Evolutionary conservation across 2,113 vertebrate genomes (phyloP).

Genomic region (Zosterops hypoxanthus): DNA sequence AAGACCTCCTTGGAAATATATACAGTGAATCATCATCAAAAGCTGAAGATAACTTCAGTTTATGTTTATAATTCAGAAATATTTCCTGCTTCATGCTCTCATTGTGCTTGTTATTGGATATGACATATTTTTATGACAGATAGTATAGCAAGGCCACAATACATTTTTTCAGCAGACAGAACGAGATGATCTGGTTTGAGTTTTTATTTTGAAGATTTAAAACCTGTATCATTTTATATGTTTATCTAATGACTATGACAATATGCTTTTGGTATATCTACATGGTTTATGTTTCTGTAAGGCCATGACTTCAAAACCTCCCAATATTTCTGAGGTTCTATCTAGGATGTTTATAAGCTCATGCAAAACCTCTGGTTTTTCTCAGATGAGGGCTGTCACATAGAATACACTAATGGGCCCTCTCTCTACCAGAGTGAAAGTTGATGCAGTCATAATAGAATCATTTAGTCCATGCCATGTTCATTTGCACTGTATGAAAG

Average conservation of each 20-base stretch:
- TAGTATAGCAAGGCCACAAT: not conserved
- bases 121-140: slow-evolving; percentile 26
- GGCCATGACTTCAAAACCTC: not conserved
- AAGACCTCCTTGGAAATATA: slow-evolving; percentile 61
- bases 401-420: not conserved
- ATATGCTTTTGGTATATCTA: not conserved
- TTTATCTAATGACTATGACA: not conserved
- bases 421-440: not conserved
- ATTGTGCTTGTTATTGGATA: slow-evolving; percentile 30
- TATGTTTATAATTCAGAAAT: slow-evolving; percentile 34
- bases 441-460: not conserved
- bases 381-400: not conserved
- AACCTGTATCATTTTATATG: not conserved
- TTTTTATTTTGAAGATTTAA: slow-evolving; percentile 1
- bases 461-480: not conserved
- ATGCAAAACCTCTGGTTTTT: slow-evolving; percentile 20
- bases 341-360: not conserved
- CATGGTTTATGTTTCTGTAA: slow-evolving; percentile 1
- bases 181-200: slow-evolving; percentile 7
- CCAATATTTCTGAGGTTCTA: not conserved
- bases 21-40: slow-evolving; percentile 64
- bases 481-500: not conserved
- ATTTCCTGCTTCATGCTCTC: slow-evolving; percentile 6
- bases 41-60: slow-evolving; percentile 55
- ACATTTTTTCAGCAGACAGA: not conserved